Base-by-base conservation (phyloP, 1,140 invertebrate genomes). In the Drosophila nigrodunni region DNA sequence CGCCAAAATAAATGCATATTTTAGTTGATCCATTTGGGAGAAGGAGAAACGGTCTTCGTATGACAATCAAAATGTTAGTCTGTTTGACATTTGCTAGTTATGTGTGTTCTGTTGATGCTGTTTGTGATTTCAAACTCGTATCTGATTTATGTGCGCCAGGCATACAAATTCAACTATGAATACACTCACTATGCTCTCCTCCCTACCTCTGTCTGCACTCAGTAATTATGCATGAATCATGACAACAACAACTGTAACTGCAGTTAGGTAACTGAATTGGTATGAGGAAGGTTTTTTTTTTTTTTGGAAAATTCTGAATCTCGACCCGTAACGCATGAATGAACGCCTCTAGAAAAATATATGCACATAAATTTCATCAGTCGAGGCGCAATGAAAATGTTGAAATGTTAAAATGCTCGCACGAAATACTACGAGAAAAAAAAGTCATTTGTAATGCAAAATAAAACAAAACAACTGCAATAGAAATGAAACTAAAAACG, bases 321-420 rank as follows among this genome's bases (percentile, higher is more conserved):
- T 68, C 78, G 78, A 77, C 68, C 60, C 62, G 77, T 61, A 82
- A 88, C 79, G 83, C 82, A 88, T 86, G 82, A 86, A 87, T 86
- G 83, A 78, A 88, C 77, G 75, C 50, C 50, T 50, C 30, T 58
- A 43, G 15, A 34, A 62, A 75, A 79, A 79, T 82, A 71, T 86
- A 86, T 86, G 82, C 83, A 81, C 82, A 86, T 86, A 86, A 87
- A 87, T 87, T 86, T 88, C 61, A 73, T 60, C 80, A 77, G 64
- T 9, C 34, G 18, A 67, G 54, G 80, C 83, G 83, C 83, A 88
- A 86, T 87, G 82, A 88, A 87, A 87, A 88, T 77, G 83, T 88
- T 82, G 82, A 86, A 86, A 82, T 88, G 83, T 82, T 86, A 78
- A 87, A 87, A 87, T 87, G 83, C 82, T 88, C 79, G 82, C 82